These are phyloP conservation scores for Aeoliscus strigatus DNA, from an alignment of 2,797 vertebrate genomes.

Conservation along the genomic window DNA sequence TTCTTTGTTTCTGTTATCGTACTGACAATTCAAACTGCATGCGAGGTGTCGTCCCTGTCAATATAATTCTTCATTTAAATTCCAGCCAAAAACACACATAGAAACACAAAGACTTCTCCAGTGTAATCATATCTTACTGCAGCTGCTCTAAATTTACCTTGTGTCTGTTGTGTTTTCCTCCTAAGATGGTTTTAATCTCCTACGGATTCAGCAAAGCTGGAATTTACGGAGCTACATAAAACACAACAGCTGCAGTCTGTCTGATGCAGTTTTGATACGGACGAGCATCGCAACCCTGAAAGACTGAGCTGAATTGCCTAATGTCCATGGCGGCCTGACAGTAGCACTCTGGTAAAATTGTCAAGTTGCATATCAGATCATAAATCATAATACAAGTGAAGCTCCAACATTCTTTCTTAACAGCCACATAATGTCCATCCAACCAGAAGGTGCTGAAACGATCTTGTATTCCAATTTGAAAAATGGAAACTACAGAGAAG, in stretches of 20 bases:
- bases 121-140: constrained; percentile 6
- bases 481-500: constrained; percentile 13
- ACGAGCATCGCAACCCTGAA: constrained; percentile 31
- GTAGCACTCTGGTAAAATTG: constrained; percentile 47
- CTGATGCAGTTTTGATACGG: constrained; percentile 31
- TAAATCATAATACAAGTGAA: constrained; percentile 37
- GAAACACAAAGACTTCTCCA: constrained; percentile 8
- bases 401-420: constrained; percentile 39
- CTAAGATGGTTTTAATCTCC: constrained; percentile 42
- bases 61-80: constrained; percentile 4
- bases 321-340: constrained; percentile 57
- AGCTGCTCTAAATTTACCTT: constrained; percentile 10
- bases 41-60: constrained; percentile 1
- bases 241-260: constrained; percentile 49
- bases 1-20: constrained; percentile 23
- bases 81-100: constrained; percentile 3
- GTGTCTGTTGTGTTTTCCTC: constrained; percentile 8
- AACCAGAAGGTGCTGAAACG: constrained; percentile 19
- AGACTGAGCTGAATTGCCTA: constrained; percentile 37
- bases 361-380: constrained; percentile 37
- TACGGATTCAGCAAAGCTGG: constrained; percentile 37
- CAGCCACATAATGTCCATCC: constrained; percentile 33
- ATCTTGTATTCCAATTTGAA: constrained; percentile 6
- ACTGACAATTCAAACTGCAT: constrained; percentile 7
- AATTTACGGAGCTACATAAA: constrained; percentile 30